phyloP scores from a whole-genome alignment of 2,113 vertebrate species.

The Rhynchomys soricoides region DNA sequence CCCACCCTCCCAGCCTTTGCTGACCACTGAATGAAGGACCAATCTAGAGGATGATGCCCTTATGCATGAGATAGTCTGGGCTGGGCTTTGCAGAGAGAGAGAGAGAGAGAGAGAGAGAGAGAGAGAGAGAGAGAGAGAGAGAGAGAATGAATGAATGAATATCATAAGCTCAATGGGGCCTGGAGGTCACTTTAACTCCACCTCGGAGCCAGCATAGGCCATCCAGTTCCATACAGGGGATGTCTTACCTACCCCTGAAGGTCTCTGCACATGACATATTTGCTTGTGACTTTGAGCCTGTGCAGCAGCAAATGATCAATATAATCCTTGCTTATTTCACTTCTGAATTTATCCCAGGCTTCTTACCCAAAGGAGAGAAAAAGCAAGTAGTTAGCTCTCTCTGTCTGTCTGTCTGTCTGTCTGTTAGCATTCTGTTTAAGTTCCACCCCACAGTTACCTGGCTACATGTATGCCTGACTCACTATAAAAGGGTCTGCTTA shows the following conservation, averaged over 20 bases:
- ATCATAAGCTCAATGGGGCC: neutral
- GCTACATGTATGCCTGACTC: too few species aligned
- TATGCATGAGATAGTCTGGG: neutral
- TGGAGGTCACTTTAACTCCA: neutral
- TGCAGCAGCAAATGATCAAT: neutral
- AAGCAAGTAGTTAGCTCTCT: neutral
- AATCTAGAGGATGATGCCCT: neutral
- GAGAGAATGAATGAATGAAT: too few species aligned
- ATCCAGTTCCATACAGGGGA: neutral
- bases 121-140: too few species aligned
- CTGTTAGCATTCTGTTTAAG: too few species aligned
- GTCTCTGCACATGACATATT: neutral
- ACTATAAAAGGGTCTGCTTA: too few species aligned
- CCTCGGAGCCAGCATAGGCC: neutral
- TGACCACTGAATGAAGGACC: neutral
- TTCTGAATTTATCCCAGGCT: neutral
- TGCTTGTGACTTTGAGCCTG: neutral
- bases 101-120: too few species aligned
- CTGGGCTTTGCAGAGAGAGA: neutral
- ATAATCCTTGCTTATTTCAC: neutral
- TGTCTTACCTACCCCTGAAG: neutral
- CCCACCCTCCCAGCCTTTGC: neutral
- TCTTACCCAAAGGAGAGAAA: neutral
- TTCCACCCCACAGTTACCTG: too few species aligned
- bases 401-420: neutral